These are phyloP conservation scores for Xiphophorus hellerii DNA, from an alignment of 2,113 vertebrate species.

Conservation along the genomic window DNA sequence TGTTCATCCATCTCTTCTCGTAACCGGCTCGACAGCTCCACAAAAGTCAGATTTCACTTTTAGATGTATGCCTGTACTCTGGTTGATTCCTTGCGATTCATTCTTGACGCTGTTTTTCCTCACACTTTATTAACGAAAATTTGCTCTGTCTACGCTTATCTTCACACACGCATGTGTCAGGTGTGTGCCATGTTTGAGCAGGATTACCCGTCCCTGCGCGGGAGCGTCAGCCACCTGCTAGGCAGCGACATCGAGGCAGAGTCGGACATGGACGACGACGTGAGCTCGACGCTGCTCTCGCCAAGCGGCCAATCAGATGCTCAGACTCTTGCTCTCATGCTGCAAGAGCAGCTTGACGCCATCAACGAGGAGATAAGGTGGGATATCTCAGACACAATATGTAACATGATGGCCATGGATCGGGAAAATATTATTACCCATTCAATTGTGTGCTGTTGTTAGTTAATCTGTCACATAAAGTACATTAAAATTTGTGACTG, in stretches of 20 bases:
- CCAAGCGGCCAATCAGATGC: constrained; percentile 93
- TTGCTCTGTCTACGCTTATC: not conserved
- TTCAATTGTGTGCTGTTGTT: too few relatives aligned
- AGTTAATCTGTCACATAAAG: too few relatives aligned
- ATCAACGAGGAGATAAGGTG: constrained; percentile 98
- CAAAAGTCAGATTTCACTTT: constrained; percentile 32
- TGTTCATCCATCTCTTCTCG: constrained; percentile 64
- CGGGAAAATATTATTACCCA: constrained; percentile 26
- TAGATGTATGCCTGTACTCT: constrained; percentile 26
- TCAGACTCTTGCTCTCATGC: constrained; percentile 95
- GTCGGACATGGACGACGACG: constrained; percentile 91
- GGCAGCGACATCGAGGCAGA: constrained; percentile 90
- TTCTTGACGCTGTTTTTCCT: not conserved
- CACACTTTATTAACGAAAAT: not conserved
- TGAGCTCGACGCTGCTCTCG: constrained; percentile 87
- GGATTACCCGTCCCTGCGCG: constrained; percentile 88
- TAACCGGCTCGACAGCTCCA: constrained; percentile 14
- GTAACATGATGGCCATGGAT: constrained; percentile 31
- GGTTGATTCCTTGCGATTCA: not conserved
- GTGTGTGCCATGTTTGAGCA: constrained; percentile 78
- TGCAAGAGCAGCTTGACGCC: constrained; percentile 96
- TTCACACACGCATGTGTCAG: constrained; percentile 36
- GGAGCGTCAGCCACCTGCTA: constrained; percentile 83
- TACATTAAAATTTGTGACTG: too few relatives aligned
- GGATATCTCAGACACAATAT: constrained; percentile 33